Evolutionary conservation across 2,888 invertebrate species (phyloP), one percentile per base, ranked within the genome.

Genomic region (Coecobrya sp.): DNA sequence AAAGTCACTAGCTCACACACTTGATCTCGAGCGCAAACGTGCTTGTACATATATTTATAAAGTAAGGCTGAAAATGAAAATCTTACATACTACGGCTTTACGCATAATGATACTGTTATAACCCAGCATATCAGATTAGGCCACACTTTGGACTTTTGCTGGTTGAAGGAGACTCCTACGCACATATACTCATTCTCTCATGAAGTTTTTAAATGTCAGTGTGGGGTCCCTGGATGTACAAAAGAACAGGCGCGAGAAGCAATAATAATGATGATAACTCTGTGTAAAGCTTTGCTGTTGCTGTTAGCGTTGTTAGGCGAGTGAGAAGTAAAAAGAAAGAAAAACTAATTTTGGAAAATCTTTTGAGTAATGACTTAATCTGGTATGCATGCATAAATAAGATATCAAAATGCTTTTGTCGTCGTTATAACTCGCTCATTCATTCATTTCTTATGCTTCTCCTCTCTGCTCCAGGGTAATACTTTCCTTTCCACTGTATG

Each of bases 361-460:
- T 90, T 90, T 90, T 90, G 85, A 90, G 85, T 90, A 90, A 90
- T 90, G 90, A 90, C 85, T 90, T 90, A 90, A 90, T 90, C 90
- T 90, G 73, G 65, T 76, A 49, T 85, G 90, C 68, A 90, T 85
- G 85, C 68, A 90, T 85, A 90, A 89, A 89, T 89, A 89, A 84
- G 84, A 89, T 82, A 84, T 87, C 55, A 87, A 76, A 87, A 79
- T 62, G 82, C 55, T 62, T 87, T 87, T 79, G 82, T 82, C 82
- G 62, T 79, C 55, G 79, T 79, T 59, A 62, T 62, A 62, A 82
- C 82, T 62, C 59, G 82, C 36, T 82, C 59, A 55, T 82, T 82
- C 59, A 55, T 82, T 82, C 62, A 55, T 82, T 82, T 52, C 79
- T 73, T 73, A 73, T 45, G 8, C 36, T 73, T 8, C 19, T 45